Percentiles rank a stretch among this genome's conserved stretches.
These are phyloP conservation scores for Dendrocincla fuliginosa DNA, from an alignment of 2,797 vertebrate species.

Conservation along the genomic window DNA sequence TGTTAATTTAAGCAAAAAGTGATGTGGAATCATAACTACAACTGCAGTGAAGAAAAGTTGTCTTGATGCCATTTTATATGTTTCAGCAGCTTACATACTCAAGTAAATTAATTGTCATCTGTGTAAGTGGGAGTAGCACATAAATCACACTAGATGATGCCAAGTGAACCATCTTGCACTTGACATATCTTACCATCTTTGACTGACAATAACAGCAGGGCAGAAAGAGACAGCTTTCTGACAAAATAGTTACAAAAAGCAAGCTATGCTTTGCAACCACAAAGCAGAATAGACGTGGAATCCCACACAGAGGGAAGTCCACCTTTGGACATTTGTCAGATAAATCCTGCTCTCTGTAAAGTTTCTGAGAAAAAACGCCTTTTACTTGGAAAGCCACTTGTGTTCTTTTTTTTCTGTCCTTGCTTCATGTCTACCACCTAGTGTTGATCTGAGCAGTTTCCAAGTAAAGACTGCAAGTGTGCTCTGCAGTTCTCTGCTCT, in stretches of 20 bases:
- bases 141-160: background rate
- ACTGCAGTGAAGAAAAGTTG: background rate
- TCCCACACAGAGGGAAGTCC: background rate
- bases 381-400: background rate
- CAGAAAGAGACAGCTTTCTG: background rate
- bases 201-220: background rate
- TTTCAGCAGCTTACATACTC: background rate
- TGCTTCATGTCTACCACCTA: background rate
- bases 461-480: background rate
- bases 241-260: background rate
- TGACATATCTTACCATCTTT: background rate
- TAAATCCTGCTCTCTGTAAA: background rate
- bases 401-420: background rate
- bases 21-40: background rate
- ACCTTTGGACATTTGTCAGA: background rate
- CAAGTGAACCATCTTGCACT: background rate
- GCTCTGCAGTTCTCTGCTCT: background rate
- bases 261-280: background rate
- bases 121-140: background rate
- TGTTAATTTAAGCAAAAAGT: background rate
- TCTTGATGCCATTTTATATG: background rate
- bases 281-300: background rate
- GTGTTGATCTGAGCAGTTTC: background rate
- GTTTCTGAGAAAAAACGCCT: background rate
- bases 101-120: background rate